Evolutionary conservation across 2,888 invertebrate species (phyloP).

Genomic region (Protophormia terraenovae): DNA sequence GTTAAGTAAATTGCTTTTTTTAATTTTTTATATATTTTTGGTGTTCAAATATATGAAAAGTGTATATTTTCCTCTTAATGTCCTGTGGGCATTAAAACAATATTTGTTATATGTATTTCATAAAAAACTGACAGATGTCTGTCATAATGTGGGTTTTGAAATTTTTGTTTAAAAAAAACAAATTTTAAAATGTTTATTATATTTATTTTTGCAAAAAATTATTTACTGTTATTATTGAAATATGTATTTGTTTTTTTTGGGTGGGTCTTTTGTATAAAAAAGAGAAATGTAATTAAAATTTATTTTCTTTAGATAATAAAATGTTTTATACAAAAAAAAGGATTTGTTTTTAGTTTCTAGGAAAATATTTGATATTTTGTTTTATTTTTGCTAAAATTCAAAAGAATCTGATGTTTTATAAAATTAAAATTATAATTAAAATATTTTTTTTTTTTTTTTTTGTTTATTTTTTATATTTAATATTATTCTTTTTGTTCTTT

Average conservation of each 20-base stretch:
- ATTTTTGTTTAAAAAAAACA: background rate
- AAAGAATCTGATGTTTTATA: no score
- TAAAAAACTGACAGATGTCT: constrained; percentile 61
- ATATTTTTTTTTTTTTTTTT: no score
- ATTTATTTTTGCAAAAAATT: background rate
- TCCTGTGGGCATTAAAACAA: constrained; percentile 54
- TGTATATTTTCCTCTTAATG: constrained; percentile 30
- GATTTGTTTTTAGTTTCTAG: no score
- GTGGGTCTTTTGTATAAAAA: background rate
- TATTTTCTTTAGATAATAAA: background rate
- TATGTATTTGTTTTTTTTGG: background rate
- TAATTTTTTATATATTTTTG: no score
- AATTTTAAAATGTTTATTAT: background rate
- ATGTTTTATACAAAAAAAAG: no score
- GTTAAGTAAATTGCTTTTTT: constrained; percentile 44
- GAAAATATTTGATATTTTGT: no score
- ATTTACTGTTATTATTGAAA: background rate
- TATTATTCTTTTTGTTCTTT: no score
- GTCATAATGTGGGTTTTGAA: constrained; percentile 58
- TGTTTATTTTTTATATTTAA: no score
- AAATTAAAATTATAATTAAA: no score
- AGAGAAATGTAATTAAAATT: background rate
- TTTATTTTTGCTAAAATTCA: no score
- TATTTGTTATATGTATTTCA: constrained; percentile 39
- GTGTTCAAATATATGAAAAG: background rate